Base-by-base conservation (phyloP, 2,113 vertebrate genomes). In the Murina feae region DNA sequence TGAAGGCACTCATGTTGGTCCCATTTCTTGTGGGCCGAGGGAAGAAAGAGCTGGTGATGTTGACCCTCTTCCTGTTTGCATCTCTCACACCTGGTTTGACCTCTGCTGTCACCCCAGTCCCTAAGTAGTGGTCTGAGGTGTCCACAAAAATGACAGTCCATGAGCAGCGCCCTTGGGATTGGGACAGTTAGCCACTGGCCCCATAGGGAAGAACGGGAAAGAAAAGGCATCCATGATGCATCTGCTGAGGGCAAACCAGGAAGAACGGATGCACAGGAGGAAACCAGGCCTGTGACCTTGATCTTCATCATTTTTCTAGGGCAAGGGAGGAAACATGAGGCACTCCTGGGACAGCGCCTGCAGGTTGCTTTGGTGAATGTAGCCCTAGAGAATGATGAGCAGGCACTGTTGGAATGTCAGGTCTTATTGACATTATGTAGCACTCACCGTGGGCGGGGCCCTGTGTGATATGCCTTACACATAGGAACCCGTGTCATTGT, bases 231-330 rank as follows among this genome's bases (percentile, higher is more conserved):
- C n/a, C 42, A 2, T 5, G 30, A 75, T 2, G 51, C 10, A 1
- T 6, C 60, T 68, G 35, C 49, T 51, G 17, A 68, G 21, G 13
- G 37, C 39, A 82, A 30, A 20, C 42, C 39, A n/a, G n/a, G 51
- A 35, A 71, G 51, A 37, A 85, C 1, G 2, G 13, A 20, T 4
- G n/a, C 0, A 1, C 9, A 4, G 42, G 25, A 4, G 5, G n/a
- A 39, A 82, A 42, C 6, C 10, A 10, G 44, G 4, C 6, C 71
- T 5, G 9, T 49, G 14, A 49, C 23, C 53, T 63, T 17, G 28
- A 51, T 2, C 14, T 58, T 42, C 1, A 9, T 8, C n/a, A 3
- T 58, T 75, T 69, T 51, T 39, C 23, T 25, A 47, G 55, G 47
- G 12, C 37, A 35, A 51, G 16, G 18, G 13, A 35, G 9, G 37